A percentile compares a stretch with the other conserved stretches of the same genome.
These are phyloP conservation scores for Apis mellifera DNA, from an alignment of 1,140 invertebrate species.

Conservation along the genomic window Amel_HAv3.1 CM009939.2:1268001-1268500, in stretches of 20 bases:
- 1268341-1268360: constrained; percentile 46
- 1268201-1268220: constrained; percentile 10
- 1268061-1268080: too few relatives aligned
- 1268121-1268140: neutral
- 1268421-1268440: neutral
- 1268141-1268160: constrained; percentile 17
- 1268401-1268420: neutral
- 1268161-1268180: constrained; percentile 9
- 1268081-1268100: neutral
- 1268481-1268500: constrained; percentile 27
- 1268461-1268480: constrained; percentile 31
- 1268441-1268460: constrained; percentile 33
- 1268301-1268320: constrained; percentile 43
- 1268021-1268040: too few relatives aligned
- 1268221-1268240: constrained; percentile 17
- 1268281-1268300: constrained; percentile 23
- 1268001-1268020: too few relatives aligned
- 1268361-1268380: constrained; percentile 21
- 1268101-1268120: constrained; percentile 20
- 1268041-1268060: too few relatives aligned
- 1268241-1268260: neutral
- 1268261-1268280: neutral
- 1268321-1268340: constrained; percentile 39
- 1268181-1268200: neutral
- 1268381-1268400: constrained; percentile 43